A percentile compares a stretch with the other conserved stretches of the same genome.
These are phyloP conservation scores for Rhynchomys soricoides DNA, from an alignment of 2,113 vertebrate species.

Conservation along the genomic window DNA sequence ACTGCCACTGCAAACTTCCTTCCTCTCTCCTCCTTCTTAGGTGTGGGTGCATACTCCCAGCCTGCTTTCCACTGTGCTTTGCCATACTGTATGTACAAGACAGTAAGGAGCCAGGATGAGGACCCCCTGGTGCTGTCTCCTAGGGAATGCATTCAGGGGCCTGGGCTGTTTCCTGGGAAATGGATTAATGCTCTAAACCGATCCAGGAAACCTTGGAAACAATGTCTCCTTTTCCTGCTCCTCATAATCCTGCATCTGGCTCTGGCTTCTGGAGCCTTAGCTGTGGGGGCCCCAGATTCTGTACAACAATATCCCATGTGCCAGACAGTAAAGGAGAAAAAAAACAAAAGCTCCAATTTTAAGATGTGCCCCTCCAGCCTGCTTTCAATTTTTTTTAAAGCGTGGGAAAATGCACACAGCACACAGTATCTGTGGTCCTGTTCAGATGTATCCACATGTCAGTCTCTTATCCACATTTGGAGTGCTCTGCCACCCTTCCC, in stretches of 20 bases:
- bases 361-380: neutral
- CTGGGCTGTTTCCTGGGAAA: constrained; percentile 23
- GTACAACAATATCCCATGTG: neutral
- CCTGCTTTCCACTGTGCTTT: neutral
- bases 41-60: too few species aligned
- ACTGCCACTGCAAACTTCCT: rapidly evolving
- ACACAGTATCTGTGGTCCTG: neutral
- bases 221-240: neutral
- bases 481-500: rapidly evolving
- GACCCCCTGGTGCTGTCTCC: neutral
- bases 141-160: neutral
- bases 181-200: neutral
- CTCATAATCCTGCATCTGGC: too few species aligned
- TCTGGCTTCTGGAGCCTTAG: neutral
- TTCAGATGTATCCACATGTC: neutral
- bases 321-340: neutral
- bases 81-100: too few species aligned
- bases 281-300: neutral
- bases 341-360: neutral
- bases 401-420: neutral
- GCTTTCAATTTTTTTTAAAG: neutral
- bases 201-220: neutral
- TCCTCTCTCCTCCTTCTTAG: neutral
- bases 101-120: neutral
- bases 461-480: neutral